Base-by-base conservation (phyloP, 1,140 invertebrate genomes). In the Kradibia gibbosae region DNA sequence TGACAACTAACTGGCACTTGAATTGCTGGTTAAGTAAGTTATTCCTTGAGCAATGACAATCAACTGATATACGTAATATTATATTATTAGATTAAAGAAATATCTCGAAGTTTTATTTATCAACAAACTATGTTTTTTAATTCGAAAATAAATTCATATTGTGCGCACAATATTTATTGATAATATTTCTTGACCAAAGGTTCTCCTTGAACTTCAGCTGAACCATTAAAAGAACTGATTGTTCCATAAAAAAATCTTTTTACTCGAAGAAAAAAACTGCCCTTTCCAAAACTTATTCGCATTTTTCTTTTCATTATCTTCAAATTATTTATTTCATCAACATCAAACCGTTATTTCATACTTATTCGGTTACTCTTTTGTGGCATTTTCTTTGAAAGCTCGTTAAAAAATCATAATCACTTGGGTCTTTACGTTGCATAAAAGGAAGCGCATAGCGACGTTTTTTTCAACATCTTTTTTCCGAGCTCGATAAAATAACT, bases 401-500 rank as follows among this genome's bases (percentile, higher is more conserved):
- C 62, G 39, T 67, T 67, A 67, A 67, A 57, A 67, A 39, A 67
- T 67, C 62, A 39, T 67, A 67, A 67, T 67, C 34, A 67, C 34
- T 67, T 8, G 34, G 17, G 20, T 20, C 34, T 67, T 67, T 39
- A 28, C 34, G 17, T 22, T 20, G 13, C n/a, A n/a, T 39, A 67
- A 67, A 67, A 67, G 17, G 20, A 39, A 67, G 62, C 5, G 7
- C 36, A 39, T 39, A 3, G 36, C 34, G 36, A 3, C 62, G 4
- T 67, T 62, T 62, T 65, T 28, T 67, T n/a, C 34, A 57, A 67
- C 36, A 67, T 22, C 39, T 67, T 67, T 67, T 67, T 22, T 39
- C 5, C 62, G 28, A 67, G 62, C 62, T 67, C 62, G 62, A 67
- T 67, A 67, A 67, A 67, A 67, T 67, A 67, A 67, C 62, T 39